Percentiles rank a stretch among this genome's conserved stretches.
These are phyloP conservation scores for Megalops atlanticus DNA, from an alignment of 2,113 vertebrate genomes.

Conservation along the genomic window DNA sequence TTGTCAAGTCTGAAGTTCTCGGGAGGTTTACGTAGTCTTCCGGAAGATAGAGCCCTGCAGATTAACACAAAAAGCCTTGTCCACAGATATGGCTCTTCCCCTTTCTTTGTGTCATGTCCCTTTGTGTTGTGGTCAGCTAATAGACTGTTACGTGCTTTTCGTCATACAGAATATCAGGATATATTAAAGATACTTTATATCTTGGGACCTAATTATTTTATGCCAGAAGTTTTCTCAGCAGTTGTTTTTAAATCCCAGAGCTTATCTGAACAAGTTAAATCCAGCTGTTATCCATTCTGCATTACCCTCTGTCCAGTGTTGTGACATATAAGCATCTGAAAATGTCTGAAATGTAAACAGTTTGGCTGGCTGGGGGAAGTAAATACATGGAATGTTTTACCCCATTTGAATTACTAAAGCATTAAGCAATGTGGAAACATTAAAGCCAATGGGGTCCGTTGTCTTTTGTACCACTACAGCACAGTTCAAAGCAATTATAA, in stretches of 20 bases:
- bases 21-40: conserved; percentile 54
- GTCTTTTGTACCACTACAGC: neutral
- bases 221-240: neutral
- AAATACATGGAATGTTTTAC: neutral
- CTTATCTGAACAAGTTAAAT: neutral
- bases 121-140: neutral
- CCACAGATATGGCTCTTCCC: neutral
- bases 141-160: neutral
- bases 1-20: conserved; percentile 36
- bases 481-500: neutral
- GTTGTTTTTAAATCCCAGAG: neutral
- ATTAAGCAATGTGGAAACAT: neutral
- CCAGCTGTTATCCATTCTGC: neutral
- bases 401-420: neutral
- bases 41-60: conserved; percentile 41
- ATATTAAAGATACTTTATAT: neutral
- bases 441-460: neutral
- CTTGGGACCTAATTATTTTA: neutral
- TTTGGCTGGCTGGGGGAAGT: neutral
- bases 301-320: neutral
- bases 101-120: neutral
- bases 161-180: neutral
- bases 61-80: neutral
- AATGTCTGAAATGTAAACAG: neutral
- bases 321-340: neutral